phyloP scores from a whole-genome alignment of 2,888 invertebrate genomes.

The Epicampocera succincta region DNA sequence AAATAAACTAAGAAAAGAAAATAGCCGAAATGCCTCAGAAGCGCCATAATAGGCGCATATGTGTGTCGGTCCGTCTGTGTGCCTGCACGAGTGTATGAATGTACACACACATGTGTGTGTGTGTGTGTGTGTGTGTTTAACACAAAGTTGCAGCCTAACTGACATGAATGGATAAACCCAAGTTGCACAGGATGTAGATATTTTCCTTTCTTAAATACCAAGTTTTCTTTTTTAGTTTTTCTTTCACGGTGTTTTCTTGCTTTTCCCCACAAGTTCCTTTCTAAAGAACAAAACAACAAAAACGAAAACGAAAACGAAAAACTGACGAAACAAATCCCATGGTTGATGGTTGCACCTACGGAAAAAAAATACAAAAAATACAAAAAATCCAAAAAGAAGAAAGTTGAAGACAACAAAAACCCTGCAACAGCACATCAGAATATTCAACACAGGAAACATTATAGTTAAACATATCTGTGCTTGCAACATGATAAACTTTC shows the following conservation, averaged over 20 bases:
- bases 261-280: background rate
- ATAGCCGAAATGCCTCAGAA: background rate
- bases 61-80: too few relatives aligned
- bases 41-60: too few relatives aligned
- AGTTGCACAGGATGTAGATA: conserved; percentile 63
- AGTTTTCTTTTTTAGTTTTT: conserved; percentile 43
- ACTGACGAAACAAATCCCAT: conserved; percentile 58
- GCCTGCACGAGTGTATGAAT: conserved; percentile 8
- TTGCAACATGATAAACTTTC: conserved; percentile 60
- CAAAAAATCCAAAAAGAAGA: background rate
- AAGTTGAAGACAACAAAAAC: conserved; percentile 16
- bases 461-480: conserved; percentile 52
- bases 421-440: conserved; percentile 49
- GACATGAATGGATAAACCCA: conserved; percentile 20
- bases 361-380: background rate
- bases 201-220: conserved; percentile 58
- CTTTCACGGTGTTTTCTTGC: background rate
- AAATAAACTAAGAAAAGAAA: too few relatives aligned
- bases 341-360: conserved; percentile 59
- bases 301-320: too few relatives aligned
- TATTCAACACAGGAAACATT: conserved; percentile 64
- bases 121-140: too few relatives aligned
- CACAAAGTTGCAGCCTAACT: conserved; percentile 20
- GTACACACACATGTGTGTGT: background rate
- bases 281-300: too few relatives aligned